Percentiles rank a stretch among this genome's conserved stretches.
Evolutionary conservation across 1,140 invertebrate species (phyloP).

Genomic region (Ceratosolen fusciceps): DNA sequence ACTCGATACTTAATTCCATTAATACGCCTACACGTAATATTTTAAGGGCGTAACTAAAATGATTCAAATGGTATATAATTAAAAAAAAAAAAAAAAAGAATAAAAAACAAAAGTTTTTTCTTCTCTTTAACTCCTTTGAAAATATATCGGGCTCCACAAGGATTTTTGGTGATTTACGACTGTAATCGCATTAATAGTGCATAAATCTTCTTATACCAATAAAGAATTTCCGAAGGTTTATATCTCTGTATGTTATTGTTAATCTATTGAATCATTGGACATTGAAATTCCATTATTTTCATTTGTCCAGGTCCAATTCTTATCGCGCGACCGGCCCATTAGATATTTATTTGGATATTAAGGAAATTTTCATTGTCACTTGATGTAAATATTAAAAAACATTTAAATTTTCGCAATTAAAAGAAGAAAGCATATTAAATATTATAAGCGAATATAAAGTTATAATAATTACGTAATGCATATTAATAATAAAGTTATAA

Average conservation of each 20-base stretch:
- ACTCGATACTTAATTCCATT: slow-evolving; percentile 5
- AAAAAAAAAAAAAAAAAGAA: too few relatives aligned
- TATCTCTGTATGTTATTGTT: not conserved
- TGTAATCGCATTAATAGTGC: not conserved
- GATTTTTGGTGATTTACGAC: not conserved
- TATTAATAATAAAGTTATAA: not conserved
- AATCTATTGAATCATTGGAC: not conserved
- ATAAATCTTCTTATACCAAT: not conserved
- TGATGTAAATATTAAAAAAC: too few relatives aligned
- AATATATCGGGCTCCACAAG: not conserved
- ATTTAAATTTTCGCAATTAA: too few relatives aligned
- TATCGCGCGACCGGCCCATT: too few relatives aligned
- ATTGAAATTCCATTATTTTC: not conserved
- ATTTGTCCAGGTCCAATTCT: too few relatives aligned
- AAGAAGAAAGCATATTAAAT: too few relatives aligned
- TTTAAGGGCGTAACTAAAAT: not conserved
- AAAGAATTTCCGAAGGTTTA: not conserved
- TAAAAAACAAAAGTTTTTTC: too few relatives aligned
- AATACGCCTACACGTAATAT: not conserved
- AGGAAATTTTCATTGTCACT: too few relatives aligned
- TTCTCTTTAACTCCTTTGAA: not conserved
- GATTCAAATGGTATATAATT: not conserved
- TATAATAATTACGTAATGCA: not conserved
- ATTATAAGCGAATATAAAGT: too few relatives aligned
- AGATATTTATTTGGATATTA: too few relatives aligned